These are phyloP conservation scores for Tipula lateralis DNA, from an alignment of 2,888 invertebrate species.

Conservation along the genomic window DNA sequence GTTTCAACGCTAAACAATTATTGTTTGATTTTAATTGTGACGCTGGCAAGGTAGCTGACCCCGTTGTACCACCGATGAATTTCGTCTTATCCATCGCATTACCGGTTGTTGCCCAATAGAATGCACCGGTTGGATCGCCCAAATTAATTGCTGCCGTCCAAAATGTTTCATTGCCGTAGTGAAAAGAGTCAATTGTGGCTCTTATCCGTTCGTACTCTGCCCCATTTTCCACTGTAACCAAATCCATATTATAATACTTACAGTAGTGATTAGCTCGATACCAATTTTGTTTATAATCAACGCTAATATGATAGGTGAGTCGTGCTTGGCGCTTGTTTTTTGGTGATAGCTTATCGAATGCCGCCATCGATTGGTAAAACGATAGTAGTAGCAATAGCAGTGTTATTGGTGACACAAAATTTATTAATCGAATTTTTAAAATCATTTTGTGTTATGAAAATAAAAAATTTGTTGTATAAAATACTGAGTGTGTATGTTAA, in stretches of 20 bases:
- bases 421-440: not conserved
- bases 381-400: not conserved
- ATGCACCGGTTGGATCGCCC: not conserved
- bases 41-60: not conserved
- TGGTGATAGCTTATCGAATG: not conserved
- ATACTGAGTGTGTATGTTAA: not conserved
- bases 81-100: not conserved
- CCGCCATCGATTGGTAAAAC: not conserved
- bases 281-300: slow-evolving; percentile 24
- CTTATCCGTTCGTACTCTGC: not conserved
- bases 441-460: not conserved
- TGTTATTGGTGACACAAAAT: not conserved
- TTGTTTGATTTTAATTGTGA: not conserved
- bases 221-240: not conserved
- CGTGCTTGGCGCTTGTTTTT: not conserved
- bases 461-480: not conserved
- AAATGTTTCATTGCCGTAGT: not conserved
- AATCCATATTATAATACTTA: slow-evolving; percentile 26
- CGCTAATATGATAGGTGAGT: not conserved
- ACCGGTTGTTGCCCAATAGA: not conserved
- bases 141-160: not conserved
- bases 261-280: slow-evolving; percentile 20
- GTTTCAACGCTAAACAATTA: not conserved
- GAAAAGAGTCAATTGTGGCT: not conserved
- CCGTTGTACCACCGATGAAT: not conserved